A percentile compares a stretch with the other conserved stretches of the same genome.
Evolutionary conservation across 2,888 invertebrate genomes (phyloP).

Genomic region (Dilophus febrilis): DNA sequence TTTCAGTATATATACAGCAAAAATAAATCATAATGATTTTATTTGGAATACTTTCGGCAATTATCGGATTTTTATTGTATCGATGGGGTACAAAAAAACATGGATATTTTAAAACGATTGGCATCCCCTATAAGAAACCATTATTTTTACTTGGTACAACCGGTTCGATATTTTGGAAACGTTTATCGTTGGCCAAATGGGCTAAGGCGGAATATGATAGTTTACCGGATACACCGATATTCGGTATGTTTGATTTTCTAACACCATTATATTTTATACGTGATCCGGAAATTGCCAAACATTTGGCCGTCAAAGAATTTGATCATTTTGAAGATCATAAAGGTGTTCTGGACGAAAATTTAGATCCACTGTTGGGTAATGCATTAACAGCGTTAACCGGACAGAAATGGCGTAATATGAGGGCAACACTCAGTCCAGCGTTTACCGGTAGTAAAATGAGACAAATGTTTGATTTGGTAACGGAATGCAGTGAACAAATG

Average conservation of each 20-base stretch:
- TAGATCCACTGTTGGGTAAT: constrained; percentile 34
- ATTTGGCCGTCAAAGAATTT: constrained; percentile 37
- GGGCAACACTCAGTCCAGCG: constrained; percentile 29
- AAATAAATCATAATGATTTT: no score
- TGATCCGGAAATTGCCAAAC: constrained; percentile 37
- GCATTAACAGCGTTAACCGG: constrained; percentile 33
- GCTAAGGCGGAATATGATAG: no score
- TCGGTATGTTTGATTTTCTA: constrained; percentile 31
- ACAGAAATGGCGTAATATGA: constrained; percentile 28
- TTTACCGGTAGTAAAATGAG: constrained; percentile 33
- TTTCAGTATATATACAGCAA: no score
- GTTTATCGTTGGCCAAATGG: no score
- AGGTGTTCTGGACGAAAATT: constrained; percentile 22
- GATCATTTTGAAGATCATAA: constrained; percentile 37
- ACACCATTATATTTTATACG: constrained; percentile 30
- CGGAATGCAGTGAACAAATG: constrained; percentile 15
- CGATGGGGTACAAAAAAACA: no score
- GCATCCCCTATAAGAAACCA: no score
- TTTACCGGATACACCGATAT: constrained; percentile 21
- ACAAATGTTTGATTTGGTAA: constrained; percentile 27
- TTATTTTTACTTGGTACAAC: no score
- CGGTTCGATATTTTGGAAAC: no score
- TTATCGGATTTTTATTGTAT: no score
- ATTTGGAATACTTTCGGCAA: no score
- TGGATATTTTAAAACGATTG: no score